These are phyloP conservation scores for Watsonalla binaria DNA, from an alignment of 2,888 invertebrate species.

Conservation along the genomic window DNA sequence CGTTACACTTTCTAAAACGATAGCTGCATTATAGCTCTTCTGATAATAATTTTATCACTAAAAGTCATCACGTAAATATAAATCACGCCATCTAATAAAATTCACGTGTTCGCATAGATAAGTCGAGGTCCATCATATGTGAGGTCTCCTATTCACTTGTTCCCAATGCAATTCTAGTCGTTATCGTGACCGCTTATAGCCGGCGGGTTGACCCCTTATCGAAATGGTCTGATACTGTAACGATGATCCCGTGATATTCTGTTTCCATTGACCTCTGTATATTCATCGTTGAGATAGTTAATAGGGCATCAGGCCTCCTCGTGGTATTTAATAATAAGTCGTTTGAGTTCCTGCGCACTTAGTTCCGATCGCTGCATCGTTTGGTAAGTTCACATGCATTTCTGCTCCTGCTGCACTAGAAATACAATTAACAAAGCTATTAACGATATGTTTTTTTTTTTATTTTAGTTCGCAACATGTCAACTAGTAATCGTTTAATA, in stretches of 20 bases:
- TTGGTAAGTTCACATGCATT: constrained; percentile 5
- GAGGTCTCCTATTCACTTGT: not conserved
- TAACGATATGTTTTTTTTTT: not conserved
- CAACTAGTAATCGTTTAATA: constrained; percentile 1
- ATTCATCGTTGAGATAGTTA: not conserved
- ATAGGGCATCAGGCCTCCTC: no score
- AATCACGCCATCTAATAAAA: not conserved
- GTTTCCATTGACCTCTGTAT: not conserved
- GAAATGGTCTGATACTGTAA: not conserved
- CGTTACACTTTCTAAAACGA: no score
- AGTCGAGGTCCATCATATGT: not conserved
- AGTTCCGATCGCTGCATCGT: not conserved
- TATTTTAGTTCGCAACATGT: constrained; percentile 1
- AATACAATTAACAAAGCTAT: not conserved
- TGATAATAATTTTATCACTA: not conserved
- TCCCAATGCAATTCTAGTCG: not conserved
- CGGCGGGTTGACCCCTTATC: not conserved
- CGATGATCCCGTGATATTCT: not conserved
- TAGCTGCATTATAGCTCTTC: no score
- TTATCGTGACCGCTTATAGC: not conserved
- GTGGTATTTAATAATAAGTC: not conserved
- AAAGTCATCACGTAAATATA: not conserved
- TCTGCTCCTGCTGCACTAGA: not conserved
- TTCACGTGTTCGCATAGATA: not conserved
- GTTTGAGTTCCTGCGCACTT: not conserved